Base-by-base conservation (phyloP, 2,888 invertebrate species). In the Mechanitis messenoides region DNA sequence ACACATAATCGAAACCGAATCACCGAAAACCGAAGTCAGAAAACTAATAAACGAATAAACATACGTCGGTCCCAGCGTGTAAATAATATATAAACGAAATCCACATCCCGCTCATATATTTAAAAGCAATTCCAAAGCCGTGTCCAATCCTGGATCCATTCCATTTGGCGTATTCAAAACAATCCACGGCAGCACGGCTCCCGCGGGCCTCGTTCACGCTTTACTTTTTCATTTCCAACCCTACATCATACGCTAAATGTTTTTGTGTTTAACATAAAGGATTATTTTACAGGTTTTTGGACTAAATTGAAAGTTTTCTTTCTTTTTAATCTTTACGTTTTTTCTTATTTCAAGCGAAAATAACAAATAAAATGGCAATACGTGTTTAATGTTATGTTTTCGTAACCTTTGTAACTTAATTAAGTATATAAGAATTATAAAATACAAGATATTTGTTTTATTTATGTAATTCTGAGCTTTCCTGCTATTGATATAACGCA, bases 201-300 rank as follows among this genome's bases (percentile, higher is more conserved):
- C 83, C 90, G 31, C 12, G 90, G 85, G 90, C 66, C 80, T 80
- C 87, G 87, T 90, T 84, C 77, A 81, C 83, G 85, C 80, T 86
- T 87, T 84, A 87, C 69, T 71, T 68, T 73, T 76, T 71, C 69
- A 70, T 75, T 68, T 72, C 45, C 53, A 50, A 50, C 50, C 50
- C 50, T 50, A 28, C 31, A 50, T 50, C 50, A 50, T 50, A 50
- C 31, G 50, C 9, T 50, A 31, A 50, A 50, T 50, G 50, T 50
- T 50, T 50, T 31, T 50, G 50, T 50, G 50, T 50, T 50, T 50
- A 50, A 50, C 50, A 50, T 50, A 50, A 50, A 50, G 50, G 50
- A 50, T 50, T 50, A 50, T 50, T 50, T 50, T 50, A 50, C 50
- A 31, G 50, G 31, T 50, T 50, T 31, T 31, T 2, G 7, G 11